Percentiles rank a stretch among this genome's conserved stretches.
These are phyloP conservation scores for Zaprionus capensis DNA, from an alignment of 1,140 invertebrate species.

Conservation along the genomic window DNA sequence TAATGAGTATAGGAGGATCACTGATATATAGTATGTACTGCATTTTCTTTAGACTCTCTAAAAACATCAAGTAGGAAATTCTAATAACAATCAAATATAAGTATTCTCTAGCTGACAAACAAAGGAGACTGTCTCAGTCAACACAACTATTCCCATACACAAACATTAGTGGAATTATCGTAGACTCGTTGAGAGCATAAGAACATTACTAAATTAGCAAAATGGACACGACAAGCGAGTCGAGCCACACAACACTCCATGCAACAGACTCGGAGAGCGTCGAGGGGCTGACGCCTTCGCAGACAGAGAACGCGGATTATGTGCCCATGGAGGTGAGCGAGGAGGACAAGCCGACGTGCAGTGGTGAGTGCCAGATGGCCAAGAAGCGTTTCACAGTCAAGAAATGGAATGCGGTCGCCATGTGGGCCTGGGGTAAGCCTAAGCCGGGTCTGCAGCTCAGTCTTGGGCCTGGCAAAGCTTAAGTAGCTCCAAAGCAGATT, in stretches of 20 bases:
- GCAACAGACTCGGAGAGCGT: constrained; percentile 21
- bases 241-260: constrained; percentile 13
- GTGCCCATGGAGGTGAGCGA: neutral
- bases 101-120: neutral
- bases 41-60: no score
- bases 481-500: constrained; percentile 62
- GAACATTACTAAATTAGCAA: constrained; percentile 24
- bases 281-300: constrained; percentile 8
- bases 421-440: constrained; percentile 93
- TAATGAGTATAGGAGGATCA: no score
- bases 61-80: no score
- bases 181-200: constrained; percentile 5
- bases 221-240: constrained; percentile 31
- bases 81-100: no score
- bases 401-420: constrained; percentile 98
- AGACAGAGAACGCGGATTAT: neutral
- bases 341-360: constrained; percentile 87
- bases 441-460: neutral
- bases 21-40: no score
- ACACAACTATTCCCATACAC: neutral
- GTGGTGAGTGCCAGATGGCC: constrained; percentile 87
- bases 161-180: constrained; percentile 12
- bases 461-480: neutral
- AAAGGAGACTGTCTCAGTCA: neutral
- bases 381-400: constrained; percentile 94